Percentiles rank a stretch among this genome's conserved stretches.
phyloP scores from a whole-genome alignment of 64 coral and sea anemone species.

The Platygyra sinensis region DNA sequence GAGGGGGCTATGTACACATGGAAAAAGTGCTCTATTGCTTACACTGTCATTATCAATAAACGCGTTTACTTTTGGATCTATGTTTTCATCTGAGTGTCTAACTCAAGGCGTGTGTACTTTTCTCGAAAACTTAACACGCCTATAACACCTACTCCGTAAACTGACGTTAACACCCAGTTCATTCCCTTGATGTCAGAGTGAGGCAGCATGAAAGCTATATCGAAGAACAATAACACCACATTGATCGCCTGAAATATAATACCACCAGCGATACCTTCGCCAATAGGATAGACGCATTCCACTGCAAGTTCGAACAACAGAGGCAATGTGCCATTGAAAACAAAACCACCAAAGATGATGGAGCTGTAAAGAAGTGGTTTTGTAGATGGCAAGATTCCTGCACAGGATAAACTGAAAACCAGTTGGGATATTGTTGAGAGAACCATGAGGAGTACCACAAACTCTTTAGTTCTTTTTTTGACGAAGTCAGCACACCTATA shows the following conservation, averaged over 20 bases:
- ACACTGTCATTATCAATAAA: too few species aligned
- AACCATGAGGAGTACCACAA: conserved; percentile 31
- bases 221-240: conserved; percentile 41
- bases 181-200: conserved; percentile 40
- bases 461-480: conserved; percentile 52
- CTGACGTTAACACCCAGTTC: conserved; percentile 73
- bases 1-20: too few species aligned
- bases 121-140: too few species aligned
- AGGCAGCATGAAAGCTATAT: conserved; percentile 57
- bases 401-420: conserved; percentile 70
- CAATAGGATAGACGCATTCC: conserved; percentile 63
- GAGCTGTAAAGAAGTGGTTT: conserved; percentile 57
- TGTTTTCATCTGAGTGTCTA: too few species aligned
- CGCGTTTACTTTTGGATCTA: too few species aligned
- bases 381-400: conserved; percentile 56
- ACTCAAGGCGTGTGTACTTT: too few species aligned
- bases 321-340: conserved; percentile 58
- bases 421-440: conserved; percentile 32
- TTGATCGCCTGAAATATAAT: conserved; percentile 1
- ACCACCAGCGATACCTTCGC: conserved; percentile 33
- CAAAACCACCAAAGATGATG: conserved; percentile 54
- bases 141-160: too few species aligned
- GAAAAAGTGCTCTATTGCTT: too few species aligned
- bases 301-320: conserved; percentile 64
- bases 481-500: conserved; percentile 57